Evolutionary conservation across 2,888 invertebrate genomes (phyloP), one percentile per base, ranked within the genome.

Genomic region (Drosophila prolongata): DNA sequence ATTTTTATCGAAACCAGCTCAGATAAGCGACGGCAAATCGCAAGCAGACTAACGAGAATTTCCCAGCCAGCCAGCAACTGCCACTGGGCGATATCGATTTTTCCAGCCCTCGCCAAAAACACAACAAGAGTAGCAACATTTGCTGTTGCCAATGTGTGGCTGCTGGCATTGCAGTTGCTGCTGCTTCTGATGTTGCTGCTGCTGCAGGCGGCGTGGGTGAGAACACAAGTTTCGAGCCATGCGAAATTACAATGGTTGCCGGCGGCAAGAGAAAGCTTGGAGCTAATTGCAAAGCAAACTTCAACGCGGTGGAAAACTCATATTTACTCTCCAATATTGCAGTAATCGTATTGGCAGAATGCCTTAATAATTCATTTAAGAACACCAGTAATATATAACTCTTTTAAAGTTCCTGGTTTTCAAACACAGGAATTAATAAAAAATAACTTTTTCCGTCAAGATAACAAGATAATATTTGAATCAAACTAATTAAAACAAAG

Each of bases 21-120:
- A 59, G 59, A 76, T 86, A 79, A 83, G 79, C 56, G 77, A 77
- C 86, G 83, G 83, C 62, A 62, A 61, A 59, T 58, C 43, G 8
- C 27, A 40, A 55, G 43, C 49, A 52, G 53, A 71, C 57, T 37
- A 59, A 56, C 42, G 46, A 43, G 54, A 67, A 38, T 62, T 53
- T 58, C 35, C 78, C 75, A 13, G 49, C 38, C 69, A 58, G 60
- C 59, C 54, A 49, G 70, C 70, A 59, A 49, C 52, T 61, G 70
- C 62, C 71, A 70, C 55, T 74, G 74, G 73, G 35, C 27, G 85
- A 90, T 90, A 91, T 91, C 91, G 90, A 91, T 91, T 91, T 91
- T 91, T 89, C 85, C 79, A 80, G 83, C 78, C 83, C 80, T 81
- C 43, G 30, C 27, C 38, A 24, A 38, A 58, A 61, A 53, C 42